Base-by-base conservation (phyloP, 2,888 invertebrate genomes). In the Perdita meconis region DNA sequence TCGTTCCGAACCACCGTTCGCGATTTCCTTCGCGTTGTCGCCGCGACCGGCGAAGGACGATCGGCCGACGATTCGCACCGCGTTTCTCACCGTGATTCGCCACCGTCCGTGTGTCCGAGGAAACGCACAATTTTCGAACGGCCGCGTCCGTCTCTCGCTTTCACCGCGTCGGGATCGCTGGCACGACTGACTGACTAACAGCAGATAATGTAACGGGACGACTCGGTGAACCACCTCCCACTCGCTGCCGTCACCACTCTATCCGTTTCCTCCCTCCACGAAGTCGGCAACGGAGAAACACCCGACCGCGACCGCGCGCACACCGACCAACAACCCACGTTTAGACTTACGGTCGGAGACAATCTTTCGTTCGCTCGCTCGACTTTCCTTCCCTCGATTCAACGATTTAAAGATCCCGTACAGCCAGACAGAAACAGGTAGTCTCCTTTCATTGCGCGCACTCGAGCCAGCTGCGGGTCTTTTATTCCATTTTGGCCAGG, bases 181-280 rank as follows among this genome's bases (percentile, higher is more conserved):
- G 84, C 86, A 85, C 89, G 88, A 90, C 89, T 86, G 88, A 88
- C 87, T 89, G 89, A 89, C 89, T 89, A 87, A 90, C 88, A 88
- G 86, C 82, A 87, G 90, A 91, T 91, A 90, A 89, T 89, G 87
- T 91, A 90, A 89, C 90, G 90, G 90, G 88, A 87, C 87, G 86
- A 80, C 86, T 87, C 86, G 82, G 86, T 86, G 84, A 89, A 72
- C 75, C 80, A 55, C 85, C 89, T 90, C 90, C 90, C 89, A 89
- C 89, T 89, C 85, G 78, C 55, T 69, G 71, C 75, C 82, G 63
- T 66, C 78, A 56, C 64, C 22, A 16, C 42, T 47, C 55, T 65
- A 47, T 38, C 60, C 61, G 16, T 6, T 42, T 56, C 61, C 75
- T 47, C 55, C 57, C 68, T 44, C 60, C 53, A 65, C 38, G 42